These are phyloP conservation scores for Desmodus rotundus DNA, from an alignment of 2,113 vertebrate species.

Conservation along the genomic window DNA sequence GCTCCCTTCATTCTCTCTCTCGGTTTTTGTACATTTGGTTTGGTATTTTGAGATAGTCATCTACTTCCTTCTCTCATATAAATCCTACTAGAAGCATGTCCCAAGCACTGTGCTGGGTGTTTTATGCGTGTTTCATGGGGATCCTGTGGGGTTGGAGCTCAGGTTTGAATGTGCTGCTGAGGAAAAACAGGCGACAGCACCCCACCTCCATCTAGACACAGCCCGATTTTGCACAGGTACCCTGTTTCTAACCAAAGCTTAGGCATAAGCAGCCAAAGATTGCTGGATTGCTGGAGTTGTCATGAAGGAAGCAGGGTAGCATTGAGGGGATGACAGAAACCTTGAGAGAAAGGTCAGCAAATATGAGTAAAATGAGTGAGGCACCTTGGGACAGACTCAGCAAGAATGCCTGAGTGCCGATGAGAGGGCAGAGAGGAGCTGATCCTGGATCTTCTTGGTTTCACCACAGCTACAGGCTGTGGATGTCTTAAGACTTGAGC, in stretches of 20 bases:
- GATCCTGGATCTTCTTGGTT: not conserved
- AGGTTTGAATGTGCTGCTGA: not conserved
- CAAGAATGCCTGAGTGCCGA: not conserved
- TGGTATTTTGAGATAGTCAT: not conserved
- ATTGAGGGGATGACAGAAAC: not conserved
- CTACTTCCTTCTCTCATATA: not conserved
- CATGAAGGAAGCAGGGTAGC: not conserved
- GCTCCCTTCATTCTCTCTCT: not conserved
- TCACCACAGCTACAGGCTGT: not conserved
- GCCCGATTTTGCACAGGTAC: not conserved
- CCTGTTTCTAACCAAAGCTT: not conserved
- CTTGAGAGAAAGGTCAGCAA: not conserved
- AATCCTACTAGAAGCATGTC: not conserved
- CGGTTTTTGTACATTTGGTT: not conserved
- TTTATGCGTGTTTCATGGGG: not conserved
- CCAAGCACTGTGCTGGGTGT: not conserved
- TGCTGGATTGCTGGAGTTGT: not conserved
- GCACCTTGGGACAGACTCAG: not conserved
- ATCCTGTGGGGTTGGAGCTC: not conserved
- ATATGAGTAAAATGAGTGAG: not conserved
- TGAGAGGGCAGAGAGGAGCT: not conserved
- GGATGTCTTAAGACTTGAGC: no score
- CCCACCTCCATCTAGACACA: rapidly evolving
- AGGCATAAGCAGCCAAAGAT: not conserved
- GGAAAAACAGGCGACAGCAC: not conserved